Evolutionary conservation across 2,113 vertebrate genomes (phyloP).

Genomic region (Parotia lawesii): DNA sequence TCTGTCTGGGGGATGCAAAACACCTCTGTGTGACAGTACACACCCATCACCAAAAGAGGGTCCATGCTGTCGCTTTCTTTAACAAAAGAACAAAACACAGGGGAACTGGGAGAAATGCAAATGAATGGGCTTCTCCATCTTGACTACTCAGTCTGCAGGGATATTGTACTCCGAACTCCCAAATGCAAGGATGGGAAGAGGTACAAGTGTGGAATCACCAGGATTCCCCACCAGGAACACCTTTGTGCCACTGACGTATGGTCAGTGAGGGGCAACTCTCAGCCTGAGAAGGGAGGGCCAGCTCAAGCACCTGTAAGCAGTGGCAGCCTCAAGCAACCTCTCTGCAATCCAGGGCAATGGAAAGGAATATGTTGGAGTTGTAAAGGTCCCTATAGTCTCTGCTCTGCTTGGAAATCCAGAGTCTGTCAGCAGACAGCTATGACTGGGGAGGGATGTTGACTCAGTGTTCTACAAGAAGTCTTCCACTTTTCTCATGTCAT

Average conservation of each 20-base stretch:
- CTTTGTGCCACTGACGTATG: fast-evolving
- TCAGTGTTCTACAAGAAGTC: not conserved
- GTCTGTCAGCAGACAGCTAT: not conserved
- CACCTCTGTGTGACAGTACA: fast-evolving
- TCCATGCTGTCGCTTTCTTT: fast-evolving
- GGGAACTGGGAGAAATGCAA: not conserved
- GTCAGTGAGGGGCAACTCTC: not conserved
- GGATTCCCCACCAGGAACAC: not conserved
- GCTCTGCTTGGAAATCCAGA: not conserved
- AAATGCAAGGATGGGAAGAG: not conserved
- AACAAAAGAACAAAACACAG: not conserved
- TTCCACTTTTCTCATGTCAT: not conserved
- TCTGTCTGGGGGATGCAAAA: not conserved
- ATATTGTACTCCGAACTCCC: not conserved
- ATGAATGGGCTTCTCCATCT: not conserved
- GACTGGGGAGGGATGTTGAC: not conserved
- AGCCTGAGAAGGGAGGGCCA: not conserved
- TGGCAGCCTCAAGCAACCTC: not conserved
- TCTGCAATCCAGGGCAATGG: not conserved
- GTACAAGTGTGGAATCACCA: not conserved
- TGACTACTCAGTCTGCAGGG: not conserved
- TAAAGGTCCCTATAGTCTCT: not conserved
- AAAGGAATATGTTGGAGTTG: not conserved
- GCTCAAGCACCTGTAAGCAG: not conserved
- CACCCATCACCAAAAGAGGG: not conserved